These are phyloP conservation scores for Polypedilum vanderplanki DNA, from an alignment of 1,140 invertebrate species.

Conservation along the genomic window DNA sequence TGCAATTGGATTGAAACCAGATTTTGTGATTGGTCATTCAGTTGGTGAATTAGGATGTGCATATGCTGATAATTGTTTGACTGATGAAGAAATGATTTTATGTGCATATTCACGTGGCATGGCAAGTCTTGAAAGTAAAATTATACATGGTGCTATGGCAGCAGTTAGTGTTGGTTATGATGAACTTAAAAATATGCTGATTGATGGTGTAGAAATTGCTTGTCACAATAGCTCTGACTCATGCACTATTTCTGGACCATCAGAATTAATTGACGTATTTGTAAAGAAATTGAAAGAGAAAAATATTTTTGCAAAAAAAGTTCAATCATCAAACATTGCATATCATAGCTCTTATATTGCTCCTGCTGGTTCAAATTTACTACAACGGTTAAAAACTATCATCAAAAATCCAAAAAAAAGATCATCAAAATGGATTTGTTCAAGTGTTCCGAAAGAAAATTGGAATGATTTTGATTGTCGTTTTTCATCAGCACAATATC, in stretches of 20 bases:
- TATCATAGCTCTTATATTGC: constrained; percentile 79
- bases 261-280: constrained; percentile 60
- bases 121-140: constrained; percentile 69
- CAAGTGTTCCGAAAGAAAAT: constrained; percentile 66
- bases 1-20: constrained; percentile 65
- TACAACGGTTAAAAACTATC: constrained; percentile 63
- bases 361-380: constrained; percentile 60
- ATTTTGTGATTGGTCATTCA: constrained; percentile 84
- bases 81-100: constrained; percentile 73
- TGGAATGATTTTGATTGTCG: constrained; percentile 66
- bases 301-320: constrained; percentile 73
- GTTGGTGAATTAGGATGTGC: constrained; percentile 80
- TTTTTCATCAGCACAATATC: constrained; percentile 80
- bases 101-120: constrained; percentile 77
- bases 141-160: constrained; percentile 77
- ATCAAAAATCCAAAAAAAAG: constrained; percentile 60
- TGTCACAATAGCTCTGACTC: constrained; percentile 81
- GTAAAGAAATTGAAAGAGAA: constrained; percentile 59
- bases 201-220: constrained; percentile 67
- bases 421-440: constrained; percentile 75
- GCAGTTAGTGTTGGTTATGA: constrained; percentile 62
- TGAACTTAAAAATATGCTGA: constrained; percentile 53
- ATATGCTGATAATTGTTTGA: constrained; percentile 81
- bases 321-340: constrained; percentile 73
- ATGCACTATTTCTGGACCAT: constrained; percentile 78